Evolutionary conservation across 2,113 vertebrate genomes (phyloP).

Genomic region (Pomatorhinus ruficollis): DNA sequence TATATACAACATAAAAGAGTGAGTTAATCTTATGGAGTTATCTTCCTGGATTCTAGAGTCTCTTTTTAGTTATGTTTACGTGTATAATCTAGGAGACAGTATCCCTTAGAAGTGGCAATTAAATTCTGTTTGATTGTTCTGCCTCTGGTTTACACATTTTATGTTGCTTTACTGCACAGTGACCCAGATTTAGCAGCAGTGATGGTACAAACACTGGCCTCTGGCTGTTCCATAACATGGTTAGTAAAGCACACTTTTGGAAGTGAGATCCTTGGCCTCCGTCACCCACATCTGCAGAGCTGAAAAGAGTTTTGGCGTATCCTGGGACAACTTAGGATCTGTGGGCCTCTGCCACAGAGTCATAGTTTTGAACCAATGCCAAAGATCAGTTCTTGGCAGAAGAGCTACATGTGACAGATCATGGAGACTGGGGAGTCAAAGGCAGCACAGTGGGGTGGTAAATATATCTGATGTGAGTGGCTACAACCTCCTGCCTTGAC

Average conservation of each 20-base stretch:
- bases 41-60: not conserved
- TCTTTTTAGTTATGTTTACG: not conserved
- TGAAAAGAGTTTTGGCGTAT: not conserved
- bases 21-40: not conserved
- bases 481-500: rapidly evolving
- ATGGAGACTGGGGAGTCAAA: not conserved
- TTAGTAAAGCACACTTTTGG: not conserved
- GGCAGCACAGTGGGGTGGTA: too few species aligned
- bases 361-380: not conserved
- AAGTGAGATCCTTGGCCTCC: not conserved
- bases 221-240: not conserved
- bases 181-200: slow-evolving; percentile 4
- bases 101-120: not conserved
- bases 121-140: slow-evolving; percentile 9
- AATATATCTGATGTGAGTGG: not conserved
- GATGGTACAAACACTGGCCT: not conserved
- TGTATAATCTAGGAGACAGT: not conserved
- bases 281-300: not conserved
- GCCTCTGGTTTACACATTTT: not conserved
- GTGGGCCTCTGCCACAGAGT: not conserved
- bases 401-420: not conserved
- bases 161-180: slow-evolving; percentile 2
- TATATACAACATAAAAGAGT: not conserved
- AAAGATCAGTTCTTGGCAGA: not conserved
- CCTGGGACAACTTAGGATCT: not conserved